Evolutionary conservation across 1,140 invertebrate genomes (phyloP).

Genomic region (Procambarus virginalis): DNA sequence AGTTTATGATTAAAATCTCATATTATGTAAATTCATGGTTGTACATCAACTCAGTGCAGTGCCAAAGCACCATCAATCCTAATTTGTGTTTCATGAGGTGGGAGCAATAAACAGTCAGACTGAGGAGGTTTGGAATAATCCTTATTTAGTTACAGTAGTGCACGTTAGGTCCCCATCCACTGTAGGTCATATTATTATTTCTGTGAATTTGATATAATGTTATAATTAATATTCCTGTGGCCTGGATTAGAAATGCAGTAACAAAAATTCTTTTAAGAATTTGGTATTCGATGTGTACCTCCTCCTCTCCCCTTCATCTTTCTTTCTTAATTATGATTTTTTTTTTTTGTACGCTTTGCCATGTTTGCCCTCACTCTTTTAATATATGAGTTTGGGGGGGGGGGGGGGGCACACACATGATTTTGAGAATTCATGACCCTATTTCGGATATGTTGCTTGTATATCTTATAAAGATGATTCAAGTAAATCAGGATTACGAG

Average conservation of each 20-base stretch:
- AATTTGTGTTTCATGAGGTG: slow-evolving; percentile 16
- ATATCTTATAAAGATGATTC: not conserved
- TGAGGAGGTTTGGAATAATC: not conserved
- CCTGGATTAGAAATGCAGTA: not conserved
- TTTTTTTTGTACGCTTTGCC: no score
- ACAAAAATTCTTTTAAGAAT: not conserved
- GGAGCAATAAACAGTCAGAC: slow-evolving; percentile 7
- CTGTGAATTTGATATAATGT: not conserved
- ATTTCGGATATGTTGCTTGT: not conserved
- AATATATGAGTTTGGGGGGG: no score
- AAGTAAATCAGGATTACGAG: no score
- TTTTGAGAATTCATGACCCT: not conserved
- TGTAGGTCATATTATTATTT: not conserved
- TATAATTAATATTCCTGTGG: not conserved
- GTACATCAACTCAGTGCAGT: slow-evolving; percentile 32
- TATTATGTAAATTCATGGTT: slow-evolving; percentile 42
- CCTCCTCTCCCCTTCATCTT: not conserved
- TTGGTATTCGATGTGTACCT: not conserved
- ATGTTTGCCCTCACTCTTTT: no score
- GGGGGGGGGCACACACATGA: no score
- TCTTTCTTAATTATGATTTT: no score
- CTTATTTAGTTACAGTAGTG: not conserved
- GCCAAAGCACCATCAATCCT: slow-evolving; percentile 60
- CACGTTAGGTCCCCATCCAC: slow-evolving; percentile 3
- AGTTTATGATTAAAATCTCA: slow-evolving; percentile 54